phyloP scores from a whole-genome alignment of 1,140 invertebrate species.

The Chironomus tepperi region DNA sequence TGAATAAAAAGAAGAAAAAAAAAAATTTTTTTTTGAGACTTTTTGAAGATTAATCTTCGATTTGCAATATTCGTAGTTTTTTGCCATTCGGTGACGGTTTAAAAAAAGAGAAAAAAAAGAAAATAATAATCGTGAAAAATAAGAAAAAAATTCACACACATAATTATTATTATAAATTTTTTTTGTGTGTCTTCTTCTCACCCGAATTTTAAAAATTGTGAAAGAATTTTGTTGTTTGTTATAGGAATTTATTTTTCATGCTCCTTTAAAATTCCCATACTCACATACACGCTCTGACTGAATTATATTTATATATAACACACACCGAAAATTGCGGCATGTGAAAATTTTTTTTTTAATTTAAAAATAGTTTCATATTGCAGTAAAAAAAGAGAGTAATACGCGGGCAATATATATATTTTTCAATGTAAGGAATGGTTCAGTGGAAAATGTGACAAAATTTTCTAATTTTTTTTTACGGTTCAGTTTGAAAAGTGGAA shows the following conservation, averaged over 20 bases:
- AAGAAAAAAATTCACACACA: neutral
- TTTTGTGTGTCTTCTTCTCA: neutral
- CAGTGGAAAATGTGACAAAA: too few relatives aligned
- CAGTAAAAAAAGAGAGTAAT: neutral
- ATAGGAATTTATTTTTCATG: neutral
- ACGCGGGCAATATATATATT: neutral
- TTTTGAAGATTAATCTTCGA: too few relatives aligned
- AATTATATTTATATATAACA: neutral
- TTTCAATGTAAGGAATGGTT: neutral
- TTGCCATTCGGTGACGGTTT: too few relatives aligned
- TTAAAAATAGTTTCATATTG: constrained; percentile 15
- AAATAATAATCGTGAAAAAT: neutral
- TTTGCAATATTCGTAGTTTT: too few relatives aligned
- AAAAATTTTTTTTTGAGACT: too few relatives aligned
- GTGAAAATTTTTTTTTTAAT: constrained; percentile 8
- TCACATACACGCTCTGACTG: neutral
- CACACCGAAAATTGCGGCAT: neutral
- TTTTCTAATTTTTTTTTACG: neutral
- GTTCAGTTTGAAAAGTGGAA: neutral
- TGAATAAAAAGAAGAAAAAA: constrained; percentile 3
- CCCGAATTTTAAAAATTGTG: neutral
- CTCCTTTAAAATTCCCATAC: neutral
- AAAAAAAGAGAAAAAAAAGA: neutral
- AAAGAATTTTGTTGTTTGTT: constrained; percentile 3
- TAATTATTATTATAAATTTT: neutral